Base-by-base conservation (phyloP, 2,113 vertebrate species). In the Sinocyclocheilus rhinocerous region DNA sequence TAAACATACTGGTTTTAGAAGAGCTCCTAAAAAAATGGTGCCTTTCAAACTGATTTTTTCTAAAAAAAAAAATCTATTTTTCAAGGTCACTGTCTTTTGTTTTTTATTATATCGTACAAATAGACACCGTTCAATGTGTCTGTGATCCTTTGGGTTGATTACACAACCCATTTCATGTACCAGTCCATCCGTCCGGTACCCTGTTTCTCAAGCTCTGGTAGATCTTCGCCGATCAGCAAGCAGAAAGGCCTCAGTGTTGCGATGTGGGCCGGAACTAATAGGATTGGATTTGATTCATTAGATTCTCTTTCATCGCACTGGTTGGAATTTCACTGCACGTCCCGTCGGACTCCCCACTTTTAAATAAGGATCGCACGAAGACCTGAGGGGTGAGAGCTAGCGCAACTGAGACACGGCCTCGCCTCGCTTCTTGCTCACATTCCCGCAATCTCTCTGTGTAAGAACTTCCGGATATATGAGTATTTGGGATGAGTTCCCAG, bases 251-350 rank as follows among this genome's bases (percentile, higher is more conserved):
- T 86, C 90, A 90, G 93, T 94, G 92, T 93, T 91, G 93, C 92
- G 91, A 95, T 93, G 92, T 93, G 94, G 94, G 94, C 94, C 72
- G 94, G 93, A 95, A 95, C 95, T 95, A 96, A 96, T 94, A 94
- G 95, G 95, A 96, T 96, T 95, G 94, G 94, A 94, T 95, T 94
- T 95, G 95, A 95, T 95, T 95, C 95, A 96, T 96, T 95, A 94
- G 93, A 94, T 93, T 93, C 92, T 92, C 93, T 95, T 95, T 95
- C 94, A 94, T 94, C 91, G 88, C 88, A 91, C 92, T 96, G 95
- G 95, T 95, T 95, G 95, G 93, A 95, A 95, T 95, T 95, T 94
- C 92, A 93, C 92, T 91, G 93, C 95, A 95, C 89, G 93, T 95
- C 94, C 93, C 92, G 86, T 86, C 86, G 80, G 90, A 90, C 90